These are phyloP conservation scores for Melanaphis sacchari DNA, from an alignment of 1,140 invertebrate species.

Conservation along the genomic window DNA sequence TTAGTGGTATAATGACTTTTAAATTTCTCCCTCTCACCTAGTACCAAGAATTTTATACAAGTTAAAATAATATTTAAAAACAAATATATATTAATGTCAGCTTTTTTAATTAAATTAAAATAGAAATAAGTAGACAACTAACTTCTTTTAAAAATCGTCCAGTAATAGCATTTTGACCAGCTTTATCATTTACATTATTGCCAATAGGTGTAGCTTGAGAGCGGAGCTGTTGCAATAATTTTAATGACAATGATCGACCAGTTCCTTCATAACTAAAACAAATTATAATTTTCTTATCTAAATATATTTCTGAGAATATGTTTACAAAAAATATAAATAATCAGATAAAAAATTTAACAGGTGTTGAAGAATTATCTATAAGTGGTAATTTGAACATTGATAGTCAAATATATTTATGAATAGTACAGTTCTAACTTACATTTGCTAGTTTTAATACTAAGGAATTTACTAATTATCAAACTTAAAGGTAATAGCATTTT, in stretches of 20 bases:
- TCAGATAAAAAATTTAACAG: not conserved
- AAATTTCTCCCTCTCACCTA: not conserved
- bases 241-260: slow-evolving; percentile 92
- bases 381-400: not conserved
- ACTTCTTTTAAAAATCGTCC: slow-evolving; percentile 68
- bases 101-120: not conserved
- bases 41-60: not conserved
- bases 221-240: slow-evolving; percentile 90
- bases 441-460: not conserved
- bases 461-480: not conserved
- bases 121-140: slow-evolving; percentile 51
- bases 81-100: too few species aligned
- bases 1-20: not conserved
- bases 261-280: slow-evolving; percentile 90
- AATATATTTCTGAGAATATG: not conserved
- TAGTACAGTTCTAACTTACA: not conserved
- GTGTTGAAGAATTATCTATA: not conserved
- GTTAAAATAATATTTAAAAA: too few species aligned
- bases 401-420: not conserved
- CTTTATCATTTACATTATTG: slow-evolving; percentile 63
- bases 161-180: slow-evolving; percentile 65
- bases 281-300: not conserved
- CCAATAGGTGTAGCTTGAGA: slow-evolving; percentile 67
- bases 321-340: not conserved
- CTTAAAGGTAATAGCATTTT: not conserved